A percentile compares a stretch with the other conserved stretches of the same genome.
Conservation (phyloP, 2,113 vertebrate genomes). For the western clawed frog (Xenopus tropicalis) region UCB_Xtro_10.0 CM004444.2:75485001-75485500, state of each 20-base stretch:
- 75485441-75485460: constrained; percentile 64
- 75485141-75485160: background rate
- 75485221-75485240: background rate
- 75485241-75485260: background rate
- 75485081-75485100: background rate
- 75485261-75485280: constrained; percentile 21
- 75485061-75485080: background rate
- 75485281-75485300: background rate
- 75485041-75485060: background rate
- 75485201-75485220: constrained; percentile 13
- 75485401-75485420: constrained; percentile 71
- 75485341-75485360: constrained; percentile 53
- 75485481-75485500: constrained; percentile 76
- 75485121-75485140: background rate
- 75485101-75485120: background rate
- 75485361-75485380: constrained; percentile 57
- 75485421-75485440: constrained; percentile 69
- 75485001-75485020: no score
- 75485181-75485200: background rate
- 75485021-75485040: background rate
- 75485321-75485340: constrained; percentile 48
- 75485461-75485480: constrained; percentile 70
- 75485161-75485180: background rate
- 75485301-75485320: constrained; percentile 31
- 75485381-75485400: constrained; percentile 72